Percentiles rank a stretch among this genome's conserved stretches.
These are phyloP conservation scores for Drosophila setifemur DNA, from an alignment of 1,140 invertebrate genomes.

Conservation along the genomic window DNA sequence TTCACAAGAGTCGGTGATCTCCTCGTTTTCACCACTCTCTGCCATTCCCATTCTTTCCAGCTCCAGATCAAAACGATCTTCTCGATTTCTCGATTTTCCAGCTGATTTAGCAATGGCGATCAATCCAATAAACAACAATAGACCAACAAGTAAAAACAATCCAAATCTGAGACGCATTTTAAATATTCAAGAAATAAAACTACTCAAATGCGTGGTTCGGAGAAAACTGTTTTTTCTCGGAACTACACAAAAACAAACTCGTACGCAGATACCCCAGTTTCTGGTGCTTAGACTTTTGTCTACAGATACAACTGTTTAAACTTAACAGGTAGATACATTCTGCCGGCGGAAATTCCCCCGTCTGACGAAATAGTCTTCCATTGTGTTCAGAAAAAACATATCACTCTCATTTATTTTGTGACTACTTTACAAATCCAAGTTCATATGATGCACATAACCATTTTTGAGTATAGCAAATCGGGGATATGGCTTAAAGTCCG, in stretches of 20 bases:
- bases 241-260: background rate
- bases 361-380: background rate
- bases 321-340: background rate
- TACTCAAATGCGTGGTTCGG: background rate
- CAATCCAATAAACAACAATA: background rate
- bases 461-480: conserved; percentile 46
- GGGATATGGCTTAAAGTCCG: conserved; percentile 16
- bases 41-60: conserved; percentile 6
- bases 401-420: background rate
- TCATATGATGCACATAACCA: conserved; percentile 15
- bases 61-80: conserved; percentile 24
- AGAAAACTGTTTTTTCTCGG: conserved; percentile 1
- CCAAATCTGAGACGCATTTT: conserved; percentile 22
- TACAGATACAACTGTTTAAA: conserved; percentile 16
- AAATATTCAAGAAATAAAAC: conserved; percentile 4
- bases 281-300: conserved; percentile 8
- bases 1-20: conserved; percentile 3
- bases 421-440: conserved; percentile 15
- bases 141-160: background rate
- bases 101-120: background rate
- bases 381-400: conserved; percentile 7
- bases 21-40: background rate
- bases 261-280: background rate
- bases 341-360: conserved; percentile 3
- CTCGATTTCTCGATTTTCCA: conserved; percentile 15